phyloP scores from a whole-genome alignment of 2,797 vertebrate species.

The Anisognathus igniventris region DNA sequence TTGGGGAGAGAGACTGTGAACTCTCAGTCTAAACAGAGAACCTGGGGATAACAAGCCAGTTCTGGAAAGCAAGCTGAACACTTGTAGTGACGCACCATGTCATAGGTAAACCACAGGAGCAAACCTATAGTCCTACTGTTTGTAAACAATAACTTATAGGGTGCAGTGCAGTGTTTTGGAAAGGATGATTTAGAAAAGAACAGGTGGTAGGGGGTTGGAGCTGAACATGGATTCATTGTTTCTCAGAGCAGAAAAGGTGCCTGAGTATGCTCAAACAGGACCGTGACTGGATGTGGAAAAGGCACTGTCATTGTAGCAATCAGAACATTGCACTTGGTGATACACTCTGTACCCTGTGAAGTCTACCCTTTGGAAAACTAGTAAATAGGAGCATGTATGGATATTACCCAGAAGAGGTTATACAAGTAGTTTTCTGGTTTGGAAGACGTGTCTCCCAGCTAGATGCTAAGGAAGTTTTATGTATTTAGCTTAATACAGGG shows the following conservation, averaged over 20 bases:
- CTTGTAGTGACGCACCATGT: neutral
- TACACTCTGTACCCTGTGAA: neutral
- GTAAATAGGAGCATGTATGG: fast-evolving
- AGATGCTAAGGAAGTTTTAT: neutral
- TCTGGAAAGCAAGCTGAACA: neutral
- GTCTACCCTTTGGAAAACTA: neutral
- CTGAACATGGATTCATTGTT: neutral
- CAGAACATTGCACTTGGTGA: neutral
- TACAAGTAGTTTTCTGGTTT: neutral
- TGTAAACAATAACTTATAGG: neutral
- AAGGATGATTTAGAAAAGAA: neutral
- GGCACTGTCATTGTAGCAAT: neutral
- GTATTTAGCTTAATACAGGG: neutral
- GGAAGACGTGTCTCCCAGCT: neutral
- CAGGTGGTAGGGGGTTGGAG: neutral
- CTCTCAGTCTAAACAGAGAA: neutral
- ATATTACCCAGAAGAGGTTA: neutral
- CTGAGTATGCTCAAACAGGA: neutral
- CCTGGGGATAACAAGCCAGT: neutral
- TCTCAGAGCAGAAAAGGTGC: neutral
- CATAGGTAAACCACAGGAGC: neutral
- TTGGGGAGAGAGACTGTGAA: neutral
- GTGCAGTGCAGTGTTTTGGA: neutral
- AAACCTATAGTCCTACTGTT: neutral
- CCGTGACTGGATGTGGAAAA: neutral